phyloP scores from a whole-genome alignment of 2,888 invertebrate species.

The Andrena marginata region DNA sequence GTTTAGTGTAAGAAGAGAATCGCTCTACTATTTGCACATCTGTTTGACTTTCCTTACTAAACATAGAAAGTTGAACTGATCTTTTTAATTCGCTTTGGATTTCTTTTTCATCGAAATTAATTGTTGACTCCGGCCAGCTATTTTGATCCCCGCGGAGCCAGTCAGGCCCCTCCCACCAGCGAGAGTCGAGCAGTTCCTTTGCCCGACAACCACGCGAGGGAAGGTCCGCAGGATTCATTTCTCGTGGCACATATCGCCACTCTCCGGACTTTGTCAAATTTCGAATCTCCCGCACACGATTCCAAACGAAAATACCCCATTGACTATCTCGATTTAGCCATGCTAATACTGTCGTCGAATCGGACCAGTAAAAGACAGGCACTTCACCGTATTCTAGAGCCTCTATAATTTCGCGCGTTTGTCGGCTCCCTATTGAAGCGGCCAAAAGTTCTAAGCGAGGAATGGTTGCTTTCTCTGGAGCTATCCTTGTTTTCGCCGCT shows the following conservation, averaged over 20 bases:
- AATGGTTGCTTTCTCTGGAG: no score
- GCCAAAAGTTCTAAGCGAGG: no score
- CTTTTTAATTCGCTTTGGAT: neutral
- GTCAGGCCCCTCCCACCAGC: constrained; percentile 26
- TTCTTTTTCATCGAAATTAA: neutral
- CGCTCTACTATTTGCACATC: neutral
- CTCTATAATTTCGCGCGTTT: no score
- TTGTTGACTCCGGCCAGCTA: constrained; percentile 9
- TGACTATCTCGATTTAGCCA: constrained; percentile 68
- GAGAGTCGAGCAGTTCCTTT: no score
- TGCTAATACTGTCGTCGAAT: constrained; percentile 68
- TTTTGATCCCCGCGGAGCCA: neutral
- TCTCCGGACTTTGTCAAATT: constrained; percentile 18
- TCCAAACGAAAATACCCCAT: constrained; percentile 41
- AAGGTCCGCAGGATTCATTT: constrained; percentile 77
- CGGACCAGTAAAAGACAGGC: constrained; percentile 33
- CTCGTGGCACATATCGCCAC: constrained; percentile 76
- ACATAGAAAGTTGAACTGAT: no score
- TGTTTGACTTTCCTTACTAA: neutral
- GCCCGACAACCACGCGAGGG: constrained; percentile 58
- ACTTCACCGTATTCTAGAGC: no score
- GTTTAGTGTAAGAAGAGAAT: neutral
- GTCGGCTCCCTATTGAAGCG: no score
- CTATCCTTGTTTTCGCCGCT: no score
- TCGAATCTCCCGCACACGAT: constrained; percentile 69